A percentile compares a stretch with the other conserved stretches of the same genome.
Evolutionary conservation across 2,888 invertebrate genomes (phyloP).

Genomic region (Barypeithes pellucidus): DNA sequence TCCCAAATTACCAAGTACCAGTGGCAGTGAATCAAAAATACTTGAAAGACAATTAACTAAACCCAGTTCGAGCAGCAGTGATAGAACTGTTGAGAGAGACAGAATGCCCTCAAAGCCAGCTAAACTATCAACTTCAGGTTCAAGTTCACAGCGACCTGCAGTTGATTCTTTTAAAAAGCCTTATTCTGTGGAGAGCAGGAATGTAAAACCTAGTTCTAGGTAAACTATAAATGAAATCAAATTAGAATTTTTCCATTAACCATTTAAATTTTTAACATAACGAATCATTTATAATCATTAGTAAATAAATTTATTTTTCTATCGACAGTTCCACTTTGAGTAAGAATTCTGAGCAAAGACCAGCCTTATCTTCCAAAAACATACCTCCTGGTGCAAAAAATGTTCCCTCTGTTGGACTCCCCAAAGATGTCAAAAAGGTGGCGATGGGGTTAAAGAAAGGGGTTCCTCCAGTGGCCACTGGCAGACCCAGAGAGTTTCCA

Average conservation of each 20-base stretch:
- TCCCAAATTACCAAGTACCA: background rate
- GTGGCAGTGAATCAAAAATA: slow-evolving; percentile 28
- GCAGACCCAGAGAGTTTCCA: slow-evolving; percentile 71
- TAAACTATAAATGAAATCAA: background rate
- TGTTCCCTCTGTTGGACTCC: background rate
- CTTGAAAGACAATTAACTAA: slow-evolving; percentile 47
- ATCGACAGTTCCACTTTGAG: slow-evolving; percentile 2
- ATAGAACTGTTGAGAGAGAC: background rate
- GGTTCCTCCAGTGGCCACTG: background rate
- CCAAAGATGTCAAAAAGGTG: slow-evolving; percentile 1
- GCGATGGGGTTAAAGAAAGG: background rate
- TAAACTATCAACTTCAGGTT: background rate
- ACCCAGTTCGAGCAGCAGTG: slow-evolving; percentile 26
- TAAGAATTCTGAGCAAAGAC: slow-evolving; percentile 9
- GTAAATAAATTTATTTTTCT: background rate
- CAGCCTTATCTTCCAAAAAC: background rate
- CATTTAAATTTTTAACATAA: background rate
- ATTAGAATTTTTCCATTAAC: background rate
- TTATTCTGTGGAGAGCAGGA: slow-evolving; percentile 2
- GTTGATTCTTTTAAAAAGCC: slow-evolving; percentile 13
- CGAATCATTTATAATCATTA: too few relatives aligned
- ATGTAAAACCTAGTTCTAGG: slow-evolving; percentile 8
- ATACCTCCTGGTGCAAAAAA: background rate
- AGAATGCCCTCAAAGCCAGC: slow-evolving; percentile 8
- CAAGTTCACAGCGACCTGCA: slow-evolving; percentile 7